These are phyloP conservation scores for Chascanopsetta lugubris DNA, from an alignment of 2,113 vertebrate species.

Conservation along the genomic window DNA sequence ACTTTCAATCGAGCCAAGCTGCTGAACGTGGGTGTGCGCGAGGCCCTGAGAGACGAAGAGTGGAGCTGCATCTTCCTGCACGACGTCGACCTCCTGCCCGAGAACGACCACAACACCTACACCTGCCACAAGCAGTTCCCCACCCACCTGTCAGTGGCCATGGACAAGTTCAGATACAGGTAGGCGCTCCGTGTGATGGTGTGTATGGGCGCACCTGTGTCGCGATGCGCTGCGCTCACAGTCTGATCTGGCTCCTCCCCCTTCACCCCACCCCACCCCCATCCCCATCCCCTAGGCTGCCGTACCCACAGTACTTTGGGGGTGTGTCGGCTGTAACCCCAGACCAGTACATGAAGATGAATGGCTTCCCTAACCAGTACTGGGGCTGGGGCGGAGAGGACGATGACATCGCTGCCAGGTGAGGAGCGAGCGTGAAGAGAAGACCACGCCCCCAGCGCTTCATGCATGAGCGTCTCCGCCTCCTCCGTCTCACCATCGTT, in stretches of 20 bases:
- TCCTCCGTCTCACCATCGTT: conserved; percentile 10
- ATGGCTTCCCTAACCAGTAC: conserved; percentile 94
- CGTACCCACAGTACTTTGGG: conserved; percentile 92
- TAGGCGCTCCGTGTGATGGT: conserved; percentile 51
- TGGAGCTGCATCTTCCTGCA: conserved; percentile 96
- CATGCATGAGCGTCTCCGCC: background rate
- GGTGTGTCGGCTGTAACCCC: conserved; percentile 93
- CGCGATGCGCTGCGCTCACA: no score
- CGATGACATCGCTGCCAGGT: conserved; percentile 93
- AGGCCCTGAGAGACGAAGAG: conserved; percentile 92
- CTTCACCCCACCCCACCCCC: no score
- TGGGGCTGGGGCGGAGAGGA: conserved; percentile 98
- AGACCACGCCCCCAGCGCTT: conserved; percentile 3
- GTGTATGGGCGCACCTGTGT: background rate
- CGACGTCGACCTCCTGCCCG: conserved; percentile 92
- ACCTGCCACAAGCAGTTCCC: conserved; percentile 91
- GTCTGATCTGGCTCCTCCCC: conserved; percentile 47
- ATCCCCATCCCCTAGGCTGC: conserved; percentile 88
- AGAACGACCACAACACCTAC: conserved; percentile 96
- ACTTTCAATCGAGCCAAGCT: conserved; percentile 96
- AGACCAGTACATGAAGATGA: conserved; percentile 96
- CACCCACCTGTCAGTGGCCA: conserved; percentile 92
- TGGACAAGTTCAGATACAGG: conserved; percentile 98
- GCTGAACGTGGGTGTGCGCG: conserved; percentile 93
- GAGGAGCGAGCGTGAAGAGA: conserved; percentile 47